Conservation (phyloP, 2,797 vertebrate species). For the Pseudomugil tenellus region DNA sequence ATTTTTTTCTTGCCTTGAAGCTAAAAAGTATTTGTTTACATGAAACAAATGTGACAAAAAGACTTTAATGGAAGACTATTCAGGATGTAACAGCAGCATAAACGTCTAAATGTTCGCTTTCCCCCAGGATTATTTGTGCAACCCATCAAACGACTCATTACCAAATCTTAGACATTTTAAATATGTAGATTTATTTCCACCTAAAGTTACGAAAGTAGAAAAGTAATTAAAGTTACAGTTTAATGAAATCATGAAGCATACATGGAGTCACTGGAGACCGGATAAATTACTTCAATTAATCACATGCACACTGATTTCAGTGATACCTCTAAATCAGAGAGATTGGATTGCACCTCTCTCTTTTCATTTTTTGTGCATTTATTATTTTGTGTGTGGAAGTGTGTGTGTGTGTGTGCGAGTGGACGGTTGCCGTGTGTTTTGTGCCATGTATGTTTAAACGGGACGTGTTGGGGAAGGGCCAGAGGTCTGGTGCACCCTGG, state of each 20-base stretch:
- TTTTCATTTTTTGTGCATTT: constrained; percentile 19
- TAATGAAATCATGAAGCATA: constrained; percentile 80
- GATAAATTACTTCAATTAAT: constrained; percentile 82
- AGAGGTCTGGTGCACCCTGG: constrained; percentile 61
- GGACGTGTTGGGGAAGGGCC: constrained; percentile 47
- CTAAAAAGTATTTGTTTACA: constrained; percentile 5
- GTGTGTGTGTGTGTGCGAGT: constrained; percentile 20
- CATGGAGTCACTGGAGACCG: constrained; percentile 74
- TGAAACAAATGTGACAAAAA: constrained; percentile 9
- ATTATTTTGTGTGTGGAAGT: constrained; percentile 9
- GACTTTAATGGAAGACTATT: constrained; percentile 9
- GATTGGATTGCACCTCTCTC: constrained; percentile 51
- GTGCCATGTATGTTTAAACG: constrained; percentile 29
- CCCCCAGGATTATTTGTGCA: constrained; percentile 61
- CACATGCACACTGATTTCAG: constrained; percentile 73
- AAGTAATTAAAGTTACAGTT: constrained; percentile 81
- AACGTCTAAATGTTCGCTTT: constrained; percentile 61
- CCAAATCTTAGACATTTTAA: constrained; percentile 56
- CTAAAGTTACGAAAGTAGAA: constrained; percentile 73
- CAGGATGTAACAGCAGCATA: constrained; percentile 22
- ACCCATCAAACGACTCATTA: constrained; percentile 74
- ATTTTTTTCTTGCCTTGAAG: background rate
- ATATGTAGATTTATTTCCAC: constrained; percentile 69
- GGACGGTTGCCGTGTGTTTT: constrained; percentile 14
- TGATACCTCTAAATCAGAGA: constrained; percentile 63